Conservation (phyloP, 1,140 invertebrate genomes). For the Apis dorsata region DNA sequence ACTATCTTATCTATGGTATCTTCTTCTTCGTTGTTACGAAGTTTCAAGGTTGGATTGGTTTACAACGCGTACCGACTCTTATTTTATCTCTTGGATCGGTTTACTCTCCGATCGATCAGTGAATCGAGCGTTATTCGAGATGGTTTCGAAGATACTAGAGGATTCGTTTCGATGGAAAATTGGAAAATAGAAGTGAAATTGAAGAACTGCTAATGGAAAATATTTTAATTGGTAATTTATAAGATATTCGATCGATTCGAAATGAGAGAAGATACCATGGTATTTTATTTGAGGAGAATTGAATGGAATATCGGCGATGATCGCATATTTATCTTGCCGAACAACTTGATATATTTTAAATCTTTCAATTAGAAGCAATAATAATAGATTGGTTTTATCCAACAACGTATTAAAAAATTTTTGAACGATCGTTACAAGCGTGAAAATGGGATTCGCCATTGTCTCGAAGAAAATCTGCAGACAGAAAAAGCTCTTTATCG, state of each 20-base stretch:
- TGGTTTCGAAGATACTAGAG: background rate
- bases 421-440: too few species aligned
- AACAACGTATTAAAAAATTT: too few species aligned
- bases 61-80: background rate
- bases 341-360: too few species aligned
- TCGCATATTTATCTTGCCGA: too few species aligned
- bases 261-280: too few species aligned
- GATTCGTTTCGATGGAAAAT: background rate
- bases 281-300: too few species aligned
- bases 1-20: background rate
- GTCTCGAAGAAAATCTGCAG: too few species aligned
- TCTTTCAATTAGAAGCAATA: too few species aligned
- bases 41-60: background rate
- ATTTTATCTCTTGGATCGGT: background rate
- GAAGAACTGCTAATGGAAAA: background rate
- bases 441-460: background rate
- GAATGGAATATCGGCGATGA: too few species aligned
- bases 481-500: background rate
- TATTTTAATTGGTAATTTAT: background rate
- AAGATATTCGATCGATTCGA: too few species aligned
- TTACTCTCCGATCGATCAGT: background rate
- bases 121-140: background rate
- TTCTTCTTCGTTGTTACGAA: background rate
- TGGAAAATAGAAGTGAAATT: too few species aligned
- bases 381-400: too few species aligned